Conservation (phyloP, 1,140 invertebrate genomes). For the Psix sp. region DNA sequence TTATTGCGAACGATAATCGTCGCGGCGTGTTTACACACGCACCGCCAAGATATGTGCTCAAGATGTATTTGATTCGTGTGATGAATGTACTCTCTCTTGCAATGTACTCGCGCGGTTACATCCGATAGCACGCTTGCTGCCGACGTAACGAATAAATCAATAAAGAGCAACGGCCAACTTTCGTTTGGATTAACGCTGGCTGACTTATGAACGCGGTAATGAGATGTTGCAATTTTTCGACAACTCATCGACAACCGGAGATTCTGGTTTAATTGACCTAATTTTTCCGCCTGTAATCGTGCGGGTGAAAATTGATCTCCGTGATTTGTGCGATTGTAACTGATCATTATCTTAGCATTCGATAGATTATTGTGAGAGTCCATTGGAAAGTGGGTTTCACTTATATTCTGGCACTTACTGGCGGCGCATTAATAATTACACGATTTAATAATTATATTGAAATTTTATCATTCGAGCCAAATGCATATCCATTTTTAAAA, state of each 20-base stretch:
- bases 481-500: too few relatives aligned
- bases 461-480: too few relatives aligned
- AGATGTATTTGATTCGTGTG: slow-evolving; percentile 46
- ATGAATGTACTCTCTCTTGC: slow-evolving; percentile 42
- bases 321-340: neutral
- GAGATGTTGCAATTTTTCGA: slow-evolving; percentile 39
- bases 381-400: too few relatives aligned
- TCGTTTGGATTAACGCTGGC: slow-evolving; percentile 23
- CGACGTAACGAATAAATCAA: slow-evolving; percentile 34
- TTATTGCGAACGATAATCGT: slow-evolving; percentile 48
- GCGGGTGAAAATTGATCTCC: neutral
- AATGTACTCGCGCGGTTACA: slow-evolving; percentile 33
- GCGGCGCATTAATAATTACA: too few relatives aligned
- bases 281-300: slow-evolving; percentile 1
- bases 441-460: too few relatives aligned
- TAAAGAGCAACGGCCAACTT: slow-evolving; percentile 22
- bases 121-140: slow-evolving; percentile 24
- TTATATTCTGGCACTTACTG: too few relatives aligned
- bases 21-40: slow-evolving; percentile 26
- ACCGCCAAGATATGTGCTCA: slow-evolving; percentile 27
- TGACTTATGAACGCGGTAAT: slow-evolving; percentile 29
- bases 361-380: too few relatives aligned
- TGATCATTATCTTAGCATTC: too few relatives aligned
- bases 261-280: slow-evolving; percentile 33
- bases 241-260: slow-evolving; percentile 8